These are phyloP conservation scores for Criorhina ranunculi DNA, from an alignment of 2,888 invertebrate species.

Conservation along the genomic window DNA sequence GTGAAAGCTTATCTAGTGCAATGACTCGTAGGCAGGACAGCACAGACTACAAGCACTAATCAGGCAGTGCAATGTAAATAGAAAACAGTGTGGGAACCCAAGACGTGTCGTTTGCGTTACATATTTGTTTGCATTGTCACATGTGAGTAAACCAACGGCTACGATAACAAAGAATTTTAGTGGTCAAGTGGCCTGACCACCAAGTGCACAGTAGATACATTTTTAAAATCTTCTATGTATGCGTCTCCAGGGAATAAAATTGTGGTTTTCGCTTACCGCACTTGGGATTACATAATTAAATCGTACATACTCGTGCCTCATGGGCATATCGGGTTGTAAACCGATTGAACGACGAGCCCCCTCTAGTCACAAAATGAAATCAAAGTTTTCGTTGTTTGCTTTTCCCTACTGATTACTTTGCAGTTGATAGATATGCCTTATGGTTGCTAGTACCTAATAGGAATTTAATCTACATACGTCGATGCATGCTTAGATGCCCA, in stretches of 20 bases:
- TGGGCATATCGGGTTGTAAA: slow-evolving; percentile 13
- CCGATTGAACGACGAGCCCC: neutral
- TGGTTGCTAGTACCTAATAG: neutral
- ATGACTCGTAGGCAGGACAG: too few relatives aligned
- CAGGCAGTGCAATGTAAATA: too few relatives aligned
- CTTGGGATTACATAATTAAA: slow-evolving; percentile 3
- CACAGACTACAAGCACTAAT: too few relatives aligned
- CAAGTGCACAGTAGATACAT: neutral
- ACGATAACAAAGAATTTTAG: neutral
- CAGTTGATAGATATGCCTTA: neutral
- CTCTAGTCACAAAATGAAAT: slow-evolving; percentile 6
- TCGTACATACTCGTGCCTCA: neutral
- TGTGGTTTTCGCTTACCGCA: slow-evolving; percentile 29
- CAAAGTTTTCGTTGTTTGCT: slow-evolving; percentile 5
- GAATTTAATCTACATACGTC: slow-evolving; percentile 5
- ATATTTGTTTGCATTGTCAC: neutral
- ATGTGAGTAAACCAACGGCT: neutral
- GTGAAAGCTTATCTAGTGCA: too few relatives aligned
- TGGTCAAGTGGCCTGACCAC: neutral
- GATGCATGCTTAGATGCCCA: slow-evolving; percentile 6
- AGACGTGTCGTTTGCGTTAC: neutral
- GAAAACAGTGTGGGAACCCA: neutral
- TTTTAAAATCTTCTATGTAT: slow-evolving; percentile 24
- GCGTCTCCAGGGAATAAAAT: neutral
- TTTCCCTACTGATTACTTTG: neutral